These are phyloP conservation scores for Caenorhabditis sp. DNA, from an alignment of 2,888 invertebrate species.

Conservation along the genomic window DNA sequence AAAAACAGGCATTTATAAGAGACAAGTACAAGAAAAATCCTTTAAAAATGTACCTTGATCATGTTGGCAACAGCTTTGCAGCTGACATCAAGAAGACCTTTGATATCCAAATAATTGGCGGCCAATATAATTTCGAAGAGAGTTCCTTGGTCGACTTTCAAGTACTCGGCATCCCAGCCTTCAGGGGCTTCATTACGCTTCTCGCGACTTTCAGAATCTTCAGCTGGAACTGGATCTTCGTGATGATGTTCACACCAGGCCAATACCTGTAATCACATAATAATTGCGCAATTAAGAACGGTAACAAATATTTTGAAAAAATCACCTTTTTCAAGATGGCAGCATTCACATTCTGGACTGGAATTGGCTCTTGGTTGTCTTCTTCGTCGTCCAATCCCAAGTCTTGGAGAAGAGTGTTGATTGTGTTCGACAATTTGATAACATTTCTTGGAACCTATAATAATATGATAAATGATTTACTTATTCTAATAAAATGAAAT, in stretches of 20 bases:
- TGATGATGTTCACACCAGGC: slow-evolving; percentile 75
- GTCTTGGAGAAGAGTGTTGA: slow-evolving; percentile 87
- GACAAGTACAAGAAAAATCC: no score
- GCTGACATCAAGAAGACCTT: slow-evolving; percentile 85
- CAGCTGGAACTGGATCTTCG: slow-evolving; percentile 84
- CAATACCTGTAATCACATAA: no score
- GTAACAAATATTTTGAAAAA: no score
- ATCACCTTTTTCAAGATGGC: slow-evolving; percentile 91
- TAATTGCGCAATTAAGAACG: no score
- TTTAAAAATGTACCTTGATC: slow-evolving; percentile 72
- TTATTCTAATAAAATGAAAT: background rate
- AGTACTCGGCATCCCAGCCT: slow-evolving; percentile 97
- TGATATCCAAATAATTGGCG: slow-evolving; percentile 56
- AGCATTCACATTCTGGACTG: slow-evolving; percentile 94
- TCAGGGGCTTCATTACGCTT: slow-evolving; percentile 98
- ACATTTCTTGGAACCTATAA: slow-evolving; percentile 96
- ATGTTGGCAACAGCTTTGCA: slow-evolving; percentile 82
- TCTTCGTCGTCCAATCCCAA: slow-evolving; percentile 73
- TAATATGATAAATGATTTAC: slow-evolving; percentile 76
- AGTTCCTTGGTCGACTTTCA: slow-evolving; percentile 97
- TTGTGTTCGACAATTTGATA: slow-evolving; percentile 95
- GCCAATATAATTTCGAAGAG: slow-evolving; percentile 89
- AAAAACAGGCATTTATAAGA: no score
- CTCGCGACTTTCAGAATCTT: slow-evolving; percentile 95
- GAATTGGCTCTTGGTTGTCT: slow-evolving; percentile 85